A percentile compares a stretch with the other conserved stretches of the same genome.
Conservation (phyloP, 2,888 invertebrate genomes). For the Bursaphelenchus okinawaensis region DNA sequence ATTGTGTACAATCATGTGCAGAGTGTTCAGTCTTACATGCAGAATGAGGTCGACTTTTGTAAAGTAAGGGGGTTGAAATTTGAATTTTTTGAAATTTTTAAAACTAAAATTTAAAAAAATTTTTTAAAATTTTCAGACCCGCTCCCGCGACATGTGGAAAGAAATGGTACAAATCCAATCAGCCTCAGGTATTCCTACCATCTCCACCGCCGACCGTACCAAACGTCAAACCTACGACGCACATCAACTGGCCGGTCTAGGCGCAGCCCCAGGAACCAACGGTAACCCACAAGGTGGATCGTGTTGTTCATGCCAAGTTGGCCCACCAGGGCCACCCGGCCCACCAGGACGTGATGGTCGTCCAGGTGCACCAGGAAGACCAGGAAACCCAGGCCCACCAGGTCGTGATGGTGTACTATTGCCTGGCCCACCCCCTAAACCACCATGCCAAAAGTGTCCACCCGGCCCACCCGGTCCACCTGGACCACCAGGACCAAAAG, state of each 20-base stretch:
- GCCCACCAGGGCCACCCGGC: conserved; percentile 47
- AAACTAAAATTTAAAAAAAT: background rate
- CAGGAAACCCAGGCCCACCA: conserved; percentile 51
- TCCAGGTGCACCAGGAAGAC: conserved; percentile 52
- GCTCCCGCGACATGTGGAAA: conserved; percentile 57
- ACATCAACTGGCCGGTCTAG: conserved; percentile 17
- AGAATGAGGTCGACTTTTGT: conserved; percentile 58
- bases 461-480: conserved; percentile 44
- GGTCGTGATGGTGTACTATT: conserved; percentile 49
- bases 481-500: conserved; percentile 54
- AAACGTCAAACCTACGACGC: conserved; percentile 24
- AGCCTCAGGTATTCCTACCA: conserved; percentile 33
- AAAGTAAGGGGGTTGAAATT: conserved; percentile 37
- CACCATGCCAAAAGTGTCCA: conserved; percentile 56
- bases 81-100: background rate
- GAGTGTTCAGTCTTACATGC: conserved; percentile 56
- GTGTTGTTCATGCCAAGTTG: conserved; percentile 54
- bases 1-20: conserved; percentile 57
- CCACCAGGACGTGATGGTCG: conserved; percentile 47
- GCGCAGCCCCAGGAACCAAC: conserved; percentile 23
- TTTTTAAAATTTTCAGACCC: conserved; percentile 33
- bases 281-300: conserved; percentile 31
- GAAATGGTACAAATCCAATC: conserved; percentile 57
- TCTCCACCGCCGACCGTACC: conserved; percentile 21
- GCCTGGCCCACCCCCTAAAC: conserved; percentile 57